These are phyloP conservation scores for Meriones psammophilus DNA, from an alignment of 2,797 vertebrate species.

Conservation along the genomic window DNA sequence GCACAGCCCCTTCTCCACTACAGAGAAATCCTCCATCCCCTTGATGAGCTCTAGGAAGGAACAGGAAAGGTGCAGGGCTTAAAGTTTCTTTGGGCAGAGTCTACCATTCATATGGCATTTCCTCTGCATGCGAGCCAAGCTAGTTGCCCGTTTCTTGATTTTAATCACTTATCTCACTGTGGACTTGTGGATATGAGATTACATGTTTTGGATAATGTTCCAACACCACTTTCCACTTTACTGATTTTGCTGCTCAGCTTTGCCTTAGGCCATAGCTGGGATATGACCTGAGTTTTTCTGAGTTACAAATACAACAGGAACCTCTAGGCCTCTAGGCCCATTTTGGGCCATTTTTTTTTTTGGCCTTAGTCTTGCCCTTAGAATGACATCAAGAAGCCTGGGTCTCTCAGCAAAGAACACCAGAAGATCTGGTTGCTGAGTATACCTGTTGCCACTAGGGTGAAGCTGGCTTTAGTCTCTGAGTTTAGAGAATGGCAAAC, in stretches of 20 bases:
- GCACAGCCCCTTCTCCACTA: not conserved
- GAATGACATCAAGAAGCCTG: not conserved
- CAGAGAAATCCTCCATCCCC: not conserved
- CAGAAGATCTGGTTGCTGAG: not conserved
- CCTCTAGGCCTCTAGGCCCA: not conserved
- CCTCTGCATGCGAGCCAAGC: not conserved
- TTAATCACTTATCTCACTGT: not conserved
- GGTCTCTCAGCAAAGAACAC: not conserved
- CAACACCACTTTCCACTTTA: not conserved
- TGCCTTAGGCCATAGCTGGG: not conserved
- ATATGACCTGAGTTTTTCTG: not conserved
- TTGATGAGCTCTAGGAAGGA: not conserved
- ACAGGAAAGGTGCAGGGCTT: not conserved
- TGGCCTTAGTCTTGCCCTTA: not conserved
- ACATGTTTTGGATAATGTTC: too few species aligned
- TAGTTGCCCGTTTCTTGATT: not conserved
- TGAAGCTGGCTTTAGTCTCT: not conserved
- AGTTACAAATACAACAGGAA: not conserved
- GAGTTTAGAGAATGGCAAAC: not conserved
- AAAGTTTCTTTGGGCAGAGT: not conserved
- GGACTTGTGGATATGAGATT: accelerated
- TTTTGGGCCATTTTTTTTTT: not conserved
- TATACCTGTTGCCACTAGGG: not conserved
- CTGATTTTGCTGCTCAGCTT: not conserved
- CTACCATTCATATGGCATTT: not conserved